A percentile compares a stretch with the other conserved stretches of the same genome.
Conservation (phyloP, 2,888 invertebrate species). For the Yponomeuta cagnagella region DNA sequence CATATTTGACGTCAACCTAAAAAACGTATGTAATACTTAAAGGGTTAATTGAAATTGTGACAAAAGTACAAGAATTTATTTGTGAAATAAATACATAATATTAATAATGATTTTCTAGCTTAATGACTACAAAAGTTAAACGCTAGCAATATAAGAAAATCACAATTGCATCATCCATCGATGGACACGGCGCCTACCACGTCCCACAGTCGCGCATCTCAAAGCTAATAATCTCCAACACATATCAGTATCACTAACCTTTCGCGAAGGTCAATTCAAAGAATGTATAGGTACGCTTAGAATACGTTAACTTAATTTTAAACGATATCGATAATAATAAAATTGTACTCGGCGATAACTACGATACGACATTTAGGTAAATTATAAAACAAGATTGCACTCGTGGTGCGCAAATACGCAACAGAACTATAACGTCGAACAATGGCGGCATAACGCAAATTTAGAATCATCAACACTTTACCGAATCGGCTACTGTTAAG, state of each 20-base stretch:
- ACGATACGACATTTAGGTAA: constrained; percentile 43
- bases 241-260: constrained; percentile 74
- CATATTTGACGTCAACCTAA: not conserved
- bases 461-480: constrained; percentile 69
- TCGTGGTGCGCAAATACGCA: constrained; percentile 44
- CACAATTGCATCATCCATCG: constrained; percentile 55
- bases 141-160: constrained; percentile 67
- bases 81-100: constrained; percentile 51
- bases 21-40: constrained; percentile 17
- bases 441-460: constrained; percentile 41
- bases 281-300: constrained; percentile 74
- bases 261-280: constrained; percentile 72
- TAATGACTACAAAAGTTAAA: constrained; percentile 64
- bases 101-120: constrained; percentile 59
- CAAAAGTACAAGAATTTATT: constrained; percentile 36
- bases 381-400: constrained; percentile 52
- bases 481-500: constrained; percentile 41
- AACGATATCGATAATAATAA: constrained; percentile 52
- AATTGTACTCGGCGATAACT: constrained; percentile 66
- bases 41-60: constrained; percentile 44
- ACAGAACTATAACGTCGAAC: constrained; percentile 34
- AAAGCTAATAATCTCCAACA: constrained; percentile 54
- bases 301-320: constrained; percentile 62
- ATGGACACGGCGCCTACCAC: constrained; percentile 41
- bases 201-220: not conserved